Evolutionary conservation across 2,113 vertebrate genomes (phyloP).

Genomic region (Epinephelus moara): DNA sequence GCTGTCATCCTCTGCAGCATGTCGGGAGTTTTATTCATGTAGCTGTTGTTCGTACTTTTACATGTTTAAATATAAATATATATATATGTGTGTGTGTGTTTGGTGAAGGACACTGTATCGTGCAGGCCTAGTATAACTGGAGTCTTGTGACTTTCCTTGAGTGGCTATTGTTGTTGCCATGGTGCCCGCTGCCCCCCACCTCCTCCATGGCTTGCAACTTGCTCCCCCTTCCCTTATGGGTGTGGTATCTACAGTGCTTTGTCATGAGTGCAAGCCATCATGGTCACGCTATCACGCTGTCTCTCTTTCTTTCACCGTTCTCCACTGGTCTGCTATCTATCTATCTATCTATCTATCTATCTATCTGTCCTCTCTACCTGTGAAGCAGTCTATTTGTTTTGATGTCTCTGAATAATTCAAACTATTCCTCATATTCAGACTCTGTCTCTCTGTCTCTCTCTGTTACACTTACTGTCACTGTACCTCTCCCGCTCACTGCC

Average conservation of each 20-base stretch:
- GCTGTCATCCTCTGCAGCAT: constrained; percentile 72
- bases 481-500: constrained; percentile 54
- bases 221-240: constrained; percentile 37
- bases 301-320: constrained; percentile 38
- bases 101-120: constrained; percentile 50
- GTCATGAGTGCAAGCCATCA: constrained; percentile 67
- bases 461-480: constrained; percentile 60
- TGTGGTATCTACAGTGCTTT: constrained; percentile 62
- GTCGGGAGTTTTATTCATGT: constrained; percentile 34
- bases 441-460: constrained; percentile 15
- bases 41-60: constrained; percentile 49
- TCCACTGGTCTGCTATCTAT: constrained; percentile 33
- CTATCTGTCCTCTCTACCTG: constrained; percentile 20
- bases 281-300: constrained; percentile 61
- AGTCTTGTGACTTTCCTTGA: constrained; percentile 64
- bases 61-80: constrained; percentile 31
- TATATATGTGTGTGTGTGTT: constrained; percentile 33
- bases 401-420: constrained; percentile 55
- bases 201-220: constrained; percentile 52
- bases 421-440: constrained; percentile 50
- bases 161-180: constrained; percentile 67
- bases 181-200: constrained; percentile 32
- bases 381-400: constrained; percentile 28
- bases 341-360: no score
- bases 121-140: constrained; percentile 45